A percentile compares a stretch with the other conserved stretches of the same genome.
Conservation (phyloP, 1,140 invertebrate species). For the Mya arenaria region DNA sequence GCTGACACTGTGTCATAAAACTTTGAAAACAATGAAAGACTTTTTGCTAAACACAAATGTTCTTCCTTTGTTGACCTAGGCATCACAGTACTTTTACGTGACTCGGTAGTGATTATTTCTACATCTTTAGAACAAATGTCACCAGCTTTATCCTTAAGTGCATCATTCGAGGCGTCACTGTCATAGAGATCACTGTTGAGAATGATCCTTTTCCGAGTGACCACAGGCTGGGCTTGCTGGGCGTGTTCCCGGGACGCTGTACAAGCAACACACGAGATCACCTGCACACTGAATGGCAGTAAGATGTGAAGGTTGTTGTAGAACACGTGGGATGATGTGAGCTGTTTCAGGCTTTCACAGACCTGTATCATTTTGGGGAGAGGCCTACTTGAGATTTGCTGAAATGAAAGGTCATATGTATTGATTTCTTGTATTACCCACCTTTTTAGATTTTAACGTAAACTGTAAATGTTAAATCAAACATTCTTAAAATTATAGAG, state of each 20-base stretch:
- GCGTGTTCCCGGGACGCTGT: neutral
- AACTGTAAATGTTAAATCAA: too few species aligned
- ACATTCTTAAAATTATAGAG: too few species aligned
- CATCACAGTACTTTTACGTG: too few species aligned
- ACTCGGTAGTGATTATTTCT: too few species aligned
- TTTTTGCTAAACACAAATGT: constrained; percentile 37
- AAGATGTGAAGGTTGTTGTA: constrained; percentile 54
- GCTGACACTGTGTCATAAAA: constrained; percentile 62
- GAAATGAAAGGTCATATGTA: too few species aligned
- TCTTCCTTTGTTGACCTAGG: too few species aligned
- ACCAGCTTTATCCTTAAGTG: neutral
- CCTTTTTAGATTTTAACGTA: too few species aligned
- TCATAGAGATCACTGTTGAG: constrained; percentile 58
- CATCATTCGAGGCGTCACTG: constrained; percentile 60
- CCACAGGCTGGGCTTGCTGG: too few species aligned
- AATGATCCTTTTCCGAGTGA: constrained; percentile 34
- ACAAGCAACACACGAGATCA: too few species aligned
- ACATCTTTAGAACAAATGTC: neutral
- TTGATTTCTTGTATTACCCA: too few species aligned
- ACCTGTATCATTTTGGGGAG: constrained; percentile 23
- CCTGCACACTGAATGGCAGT: constrained; percentile 45
- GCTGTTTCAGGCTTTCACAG: neutral
- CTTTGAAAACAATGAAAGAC: constrained; percentile 49
- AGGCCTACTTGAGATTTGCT: too few species aligned
- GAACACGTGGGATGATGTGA: constrained; percentile 29